These are phyloP conservation scores for Alitta virens DNA, from an alignment of 2,888 invertebrate species.

Conservation along the genomic window DNA sequence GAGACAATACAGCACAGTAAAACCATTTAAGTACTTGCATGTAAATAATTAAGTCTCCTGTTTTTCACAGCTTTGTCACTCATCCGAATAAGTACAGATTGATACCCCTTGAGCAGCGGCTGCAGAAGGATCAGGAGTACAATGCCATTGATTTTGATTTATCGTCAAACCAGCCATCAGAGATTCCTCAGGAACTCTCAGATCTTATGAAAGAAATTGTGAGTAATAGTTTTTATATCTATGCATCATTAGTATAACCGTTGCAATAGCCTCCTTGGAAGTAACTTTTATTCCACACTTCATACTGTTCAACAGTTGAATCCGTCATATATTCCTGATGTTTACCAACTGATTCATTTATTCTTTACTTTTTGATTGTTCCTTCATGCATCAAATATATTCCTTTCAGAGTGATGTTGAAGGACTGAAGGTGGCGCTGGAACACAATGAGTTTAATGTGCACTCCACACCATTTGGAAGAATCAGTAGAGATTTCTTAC, in stretches of 20 bases:
- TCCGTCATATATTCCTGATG: too few relatives aligned
- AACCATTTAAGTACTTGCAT: too few relatives aligned
- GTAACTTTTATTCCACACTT: too few relatives aligned
- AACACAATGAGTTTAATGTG: slow-evolving; percentile 42
- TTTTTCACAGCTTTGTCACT: slow-evolving; percentile 50
- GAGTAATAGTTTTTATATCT: too few relatives aligned
- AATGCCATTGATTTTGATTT: slow-evolving; percentile 48
- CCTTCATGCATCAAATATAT: too few relatives aligned
- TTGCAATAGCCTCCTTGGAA: too few relatives aligned
- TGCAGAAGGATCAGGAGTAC: slow-evolving; percentile 31
- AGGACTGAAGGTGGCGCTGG: slow-evolving; percentile 45
- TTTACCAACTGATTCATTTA: too few relatives aligned
- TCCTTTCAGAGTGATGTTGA: slow-evolving; percentile 36
- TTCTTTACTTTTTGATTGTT: too few relatives aligned
- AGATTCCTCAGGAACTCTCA: slow-evolving; percentile 47
- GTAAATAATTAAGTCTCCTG: too few relatives aligned
- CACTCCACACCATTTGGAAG: slow-evolving; percentile 55
- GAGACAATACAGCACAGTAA: too few relatives aligned
- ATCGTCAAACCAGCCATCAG: slow-evolving; percentile 49
- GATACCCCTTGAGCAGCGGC: slow-evolving; percentile 52
- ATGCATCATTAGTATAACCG: too few relatives aligned
- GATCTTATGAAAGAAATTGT: slow-evolving; percentile 57
- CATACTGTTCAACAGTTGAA: too few relatives aligned
- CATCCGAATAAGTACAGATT: slow-evolving; percentile 60
- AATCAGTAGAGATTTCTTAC: slow-evolving; percentile 52